Evolutionary conservation across 1,140 invertebrate genomes (phyloP).

Genomic region (Carcinoscorpius rotundicauda): DNA sequence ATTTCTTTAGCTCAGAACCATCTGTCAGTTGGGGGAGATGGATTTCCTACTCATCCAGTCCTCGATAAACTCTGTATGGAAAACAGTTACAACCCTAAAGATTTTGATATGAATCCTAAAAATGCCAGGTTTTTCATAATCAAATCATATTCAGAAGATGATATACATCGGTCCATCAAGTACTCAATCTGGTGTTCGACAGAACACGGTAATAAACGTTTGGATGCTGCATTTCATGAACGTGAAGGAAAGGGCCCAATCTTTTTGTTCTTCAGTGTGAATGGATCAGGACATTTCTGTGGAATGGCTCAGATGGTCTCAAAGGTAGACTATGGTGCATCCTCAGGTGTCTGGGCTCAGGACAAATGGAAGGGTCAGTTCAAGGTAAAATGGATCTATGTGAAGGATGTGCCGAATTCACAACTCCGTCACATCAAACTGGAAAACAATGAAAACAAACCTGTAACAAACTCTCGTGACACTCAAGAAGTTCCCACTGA

Average conservation of each 20-base stretch:
- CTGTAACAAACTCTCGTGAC: conserved; percentile 94
- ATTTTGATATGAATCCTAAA: conserved; percentile 77
- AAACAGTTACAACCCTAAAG: conserved; percentile 89
- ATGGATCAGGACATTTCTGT: conserved; percentile 95
- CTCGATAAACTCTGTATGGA: conserved; percentile 78
- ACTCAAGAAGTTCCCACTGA: conserved; percentile 95
- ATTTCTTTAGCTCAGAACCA: conserved; percentile 21
- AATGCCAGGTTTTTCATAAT: conserved; percentile 91
- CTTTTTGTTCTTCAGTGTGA: conserved; percentile 92
- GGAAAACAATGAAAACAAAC: conserved; percentile 98
- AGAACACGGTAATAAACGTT: conserved; percentile 89
- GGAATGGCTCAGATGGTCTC: conserved; percentile 97
- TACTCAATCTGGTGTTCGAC: conserved; percentile 99
- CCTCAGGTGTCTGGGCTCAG: conserved; percentile 68
- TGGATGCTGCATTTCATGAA: conserved; percentile 84
- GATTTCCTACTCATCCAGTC: conserved; percentile 38
- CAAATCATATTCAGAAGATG: conserved; percentile 97
- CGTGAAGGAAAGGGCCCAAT: conserved; percentile 62
- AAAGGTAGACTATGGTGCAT: conserved; percentile 64
- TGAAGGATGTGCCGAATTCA: conserved; percentile 76
- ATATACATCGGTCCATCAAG: conserved; percentile 96
- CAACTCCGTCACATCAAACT: conserved; percentile 80
- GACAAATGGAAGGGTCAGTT: conserved; percentile 91
- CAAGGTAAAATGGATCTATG: conserved; percentile 96
- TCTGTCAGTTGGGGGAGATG: conserved; percentile 12